A percentile compares a stretch with the other conserved stretches of the same genome.
phyloP scores from a whole-genome alignment of 2,797 vertebrate genomes.

The Melanotaenia maccullochi region DNA sequence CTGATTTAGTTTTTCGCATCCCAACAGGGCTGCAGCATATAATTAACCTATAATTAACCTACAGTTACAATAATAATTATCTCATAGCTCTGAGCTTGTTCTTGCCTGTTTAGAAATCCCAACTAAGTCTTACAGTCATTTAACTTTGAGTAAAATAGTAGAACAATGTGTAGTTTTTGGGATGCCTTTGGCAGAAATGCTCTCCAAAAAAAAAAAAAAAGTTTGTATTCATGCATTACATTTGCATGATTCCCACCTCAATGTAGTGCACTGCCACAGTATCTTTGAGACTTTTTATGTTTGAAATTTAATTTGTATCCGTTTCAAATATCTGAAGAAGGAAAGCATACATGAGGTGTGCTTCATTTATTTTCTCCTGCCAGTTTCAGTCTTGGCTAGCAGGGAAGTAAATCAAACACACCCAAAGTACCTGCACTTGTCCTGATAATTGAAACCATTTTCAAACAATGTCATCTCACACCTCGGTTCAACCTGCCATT shows the following conservation, averaged over 20 bases:
- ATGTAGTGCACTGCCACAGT: conserved; percentile 57
- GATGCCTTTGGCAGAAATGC: conserved; percentile 4
- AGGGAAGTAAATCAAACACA: conserved; percentile 42
- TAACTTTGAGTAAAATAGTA: neutral
- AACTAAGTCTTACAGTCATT: conserved; percentile 20
- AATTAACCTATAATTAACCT: conserved; percentile 65
- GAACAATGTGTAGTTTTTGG: neutral
- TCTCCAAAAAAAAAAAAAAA: neutral
- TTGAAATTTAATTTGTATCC: conserved; percentile 67
- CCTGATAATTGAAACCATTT: conserved; percentile 74
- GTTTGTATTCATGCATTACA: neutral
- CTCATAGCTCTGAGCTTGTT: conserved; percentile 40
- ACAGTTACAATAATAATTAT: conserved; percentile 45
- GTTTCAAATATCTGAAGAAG: conserved; percentile 71
- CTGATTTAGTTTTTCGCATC: conserved; percentile 48
- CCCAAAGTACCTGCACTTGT: conserved; percentile 24
- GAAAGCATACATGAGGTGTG: conserved; percentile 27
- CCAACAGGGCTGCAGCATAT: conserved; percentile 53
- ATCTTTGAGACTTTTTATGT: conserved; percentile 63
- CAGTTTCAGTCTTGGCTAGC: neutral
- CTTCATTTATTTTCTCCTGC: conserved; percentile 40
- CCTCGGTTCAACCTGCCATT: conserved; percentile 73
- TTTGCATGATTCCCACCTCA: neutral
- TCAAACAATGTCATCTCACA: conserved; percentile 73
- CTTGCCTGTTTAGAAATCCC: conserved; percentile 32